phyloP scores from a whole-genome alignment of 2,888 invertebrate genomes.

The Drosophila siamana region DNA sequence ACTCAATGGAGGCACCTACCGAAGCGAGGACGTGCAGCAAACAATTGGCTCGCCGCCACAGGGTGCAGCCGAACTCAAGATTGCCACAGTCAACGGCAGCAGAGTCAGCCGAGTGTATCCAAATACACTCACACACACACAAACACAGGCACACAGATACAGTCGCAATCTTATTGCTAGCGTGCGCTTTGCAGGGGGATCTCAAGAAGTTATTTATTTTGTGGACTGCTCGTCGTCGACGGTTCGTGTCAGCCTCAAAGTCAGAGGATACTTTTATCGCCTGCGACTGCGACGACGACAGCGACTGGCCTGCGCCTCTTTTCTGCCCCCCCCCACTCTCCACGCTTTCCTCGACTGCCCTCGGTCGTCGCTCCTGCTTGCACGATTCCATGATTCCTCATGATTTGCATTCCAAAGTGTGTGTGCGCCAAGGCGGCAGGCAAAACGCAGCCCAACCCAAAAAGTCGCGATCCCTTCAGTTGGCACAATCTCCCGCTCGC shows the following conservation, averaged over 20 bases:
- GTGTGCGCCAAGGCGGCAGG: conserved; percentile 37
- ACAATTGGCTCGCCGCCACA: conserved; percentile 76
- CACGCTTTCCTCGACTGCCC: background rate
- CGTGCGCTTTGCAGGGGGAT: conserved; percentile 58
- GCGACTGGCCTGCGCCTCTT: background rate
- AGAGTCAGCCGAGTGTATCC: conserved; percentile 74
- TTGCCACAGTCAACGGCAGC: conserved; percentile 29
- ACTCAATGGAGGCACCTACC: conserved; percentile 46
- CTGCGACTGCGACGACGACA: conserved; percentile 25
- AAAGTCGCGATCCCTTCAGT: conserved; percentile 55
- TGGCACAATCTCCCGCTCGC: conserved; percentile 8
- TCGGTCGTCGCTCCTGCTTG: background rate
- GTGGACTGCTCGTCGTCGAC: conserved; percentile 43
- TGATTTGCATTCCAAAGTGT: conserved; percentile 83
- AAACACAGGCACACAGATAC: too few relatives aligned
- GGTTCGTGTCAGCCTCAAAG: conserved; percentile 57
- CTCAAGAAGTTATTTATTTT: conserved; percentile 73
- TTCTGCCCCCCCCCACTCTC: background rate
- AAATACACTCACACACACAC: conserved; percentile 31
- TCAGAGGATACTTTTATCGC: conserved; percentile 79
- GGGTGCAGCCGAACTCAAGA: conserved; percentile 65
- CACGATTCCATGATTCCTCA: conserved; percentile 36
- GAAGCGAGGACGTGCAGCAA: conserved; percentile 74
- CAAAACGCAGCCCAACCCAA: conserved; percentile 57
- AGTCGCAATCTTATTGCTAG: conserved; percentile 13